Percentiles rank a stretch among this genome's conserved stretches.
These are phyloP conservation scores for Linepithema humile DNA, from an alignment of 1,140 invertebrate genomes.

Conservation along the genomic window DNA sequence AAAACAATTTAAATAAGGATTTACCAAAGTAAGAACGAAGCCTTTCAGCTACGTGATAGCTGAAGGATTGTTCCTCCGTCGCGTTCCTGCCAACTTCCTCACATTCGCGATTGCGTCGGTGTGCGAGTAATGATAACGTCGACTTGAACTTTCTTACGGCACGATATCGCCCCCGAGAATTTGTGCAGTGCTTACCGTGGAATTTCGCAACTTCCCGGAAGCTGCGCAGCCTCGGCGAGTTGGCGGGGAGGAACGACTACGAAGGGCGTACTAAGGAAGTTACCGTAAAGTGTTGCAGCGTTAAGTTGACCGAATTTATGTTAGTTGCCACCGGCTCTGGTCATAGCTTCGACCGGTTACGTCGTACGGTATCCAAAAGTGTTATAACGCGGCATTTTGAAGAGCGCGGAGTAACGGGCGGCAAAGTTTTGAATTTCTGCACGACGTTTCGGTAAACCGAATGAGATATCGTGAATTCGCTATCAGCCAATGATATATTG, in stretches of 20 bases:
- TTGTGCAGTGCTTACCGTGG: constrained; percentile 56
- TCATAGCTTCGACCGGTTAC: constrained; percentile 25
- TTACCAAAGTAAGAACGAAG: background rate
- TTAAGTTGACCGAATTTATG: constrained; percentile 71
- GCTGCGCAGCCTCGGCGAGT: constrained; percentile 23
- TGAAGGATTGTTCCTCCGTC: constrained; percentile 33
- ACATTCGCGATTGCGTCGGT: constrained; percentile 31
- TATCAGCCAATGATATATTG: too few relatives aligned
- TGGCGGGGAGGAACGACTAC: background rate
- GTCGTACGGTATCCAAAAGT: constrained; percentile 5
- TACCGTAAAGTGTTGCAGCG: constrained; percentile 62
- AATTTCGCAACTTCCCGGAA: constrained; percentile 57
- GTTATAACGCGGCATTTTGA: constrained; percentile 10
- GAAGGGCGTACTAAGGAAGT: constrained; percentile 38
- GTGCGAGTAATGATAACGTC: constrained; percentile 56
- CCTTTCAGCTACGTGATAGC: background rate
- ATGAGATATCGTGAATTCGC: background rate
- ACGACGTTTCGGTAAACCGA: background rate
- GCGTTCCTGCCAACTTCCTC: constrained; percentile 6
- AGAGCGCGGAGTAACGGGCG: background rate
- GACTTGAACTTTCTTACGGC: constrained; percentile 56
- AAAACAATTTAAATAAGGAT: background rate
- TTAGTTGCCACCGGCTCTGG: constrained; percentile 24
- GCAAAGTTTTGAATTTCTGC: background rate
- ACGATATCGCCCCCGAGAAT: constrained; percentile 56